Conservation (phyloP, 1,140 invertebrate species). For the Lethocerus indicus region DNA sequence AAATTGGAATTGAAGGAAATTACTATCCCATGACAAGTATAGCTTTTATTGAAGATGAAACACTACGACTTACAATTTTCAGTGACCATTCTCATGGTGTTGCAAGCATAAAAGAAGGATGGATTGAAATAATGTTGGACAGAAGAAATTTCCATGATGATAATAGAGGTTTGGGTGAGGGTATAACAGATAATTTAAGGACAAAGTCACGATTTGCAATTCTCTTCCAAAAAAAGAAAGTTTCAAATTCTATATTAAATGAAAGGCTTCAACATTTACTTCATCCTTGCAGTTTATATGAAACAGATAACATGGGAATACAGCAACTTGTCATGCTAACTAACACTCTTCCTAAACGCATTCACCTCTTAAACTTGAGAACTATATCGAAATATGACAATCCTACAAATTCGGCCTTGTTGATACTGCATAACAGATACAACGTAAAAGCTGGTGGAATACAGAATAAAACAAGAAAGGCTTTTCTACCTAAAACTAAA, state of each 20-base stretch:
- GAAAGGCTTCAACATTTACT: neutral
- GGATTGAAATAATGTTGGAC: slow-evolving; percentile 11
- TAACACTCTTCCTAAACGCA: neutral
- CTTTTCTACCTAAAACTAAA: neutral
- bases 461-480: no score
- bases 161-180: slow-evolving; percentile 8
- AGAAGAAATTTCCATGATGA: slow-evolving; percentile 5
- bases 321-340: no score
- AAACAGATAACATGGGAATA: no score
- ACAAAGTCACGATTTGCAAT: slow-evolving; percentile 1
- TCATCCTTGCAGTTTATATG: neutral
- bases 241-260: neutral
- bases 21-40: slow-evolving; percentile 7
- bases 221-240: neutral
- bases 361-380: neutral
- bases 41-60: slow-evolving; percentile 4
- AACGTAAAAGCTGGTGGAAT: no score
- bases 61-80: neutral
- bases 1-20: neutral
- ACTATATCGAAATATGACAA: neutral
- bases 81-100: slow-evolving; percentile 11
- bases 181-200: slow-evolving; percentile 1
- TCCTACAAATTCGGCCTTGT: neutral
- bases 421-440: neutral
- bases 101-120: slow-evolving; percentile 1